Evolutionary conservation across 2,888 invertebrate genomes (phyloP).

Genomic region (Stratiomys singularior): DNA sequence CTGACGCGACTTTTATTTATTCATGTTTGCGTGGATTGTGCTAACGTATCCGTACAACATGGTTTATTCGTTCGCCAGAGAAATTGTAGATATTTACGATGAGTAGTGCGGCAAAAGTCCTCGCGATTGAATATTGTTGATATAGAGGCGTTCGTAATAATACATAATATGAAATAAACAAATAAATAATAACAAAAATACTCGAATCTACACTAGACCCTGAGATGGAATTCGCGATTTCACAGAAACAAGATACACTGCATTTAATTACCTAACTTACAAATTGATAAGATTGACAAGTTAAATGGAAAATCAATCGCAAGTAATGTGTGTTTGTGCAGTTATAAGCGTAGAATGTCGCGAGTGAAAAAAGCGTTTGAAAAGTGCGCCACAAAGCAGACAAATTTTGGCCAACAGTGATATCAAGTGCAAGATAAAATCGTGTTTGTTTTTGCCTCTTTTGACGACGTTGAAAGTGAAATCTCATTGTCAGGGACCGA

Average conservation of each 20-base stretch:
- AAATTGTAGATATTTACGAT: background rate
- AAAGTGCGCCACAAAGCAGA: conserved; percentile 2
- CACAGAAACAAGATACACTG: background rate
- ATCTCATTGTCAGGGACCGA: background rate
- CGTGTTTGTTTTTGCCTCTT: background rate
- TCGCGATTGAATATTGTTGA: background rate
- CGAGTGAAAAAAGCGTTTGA: background rate
- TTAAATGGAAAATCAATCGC: conserved; percentile 1
- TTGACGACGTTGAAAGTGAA: background rate
- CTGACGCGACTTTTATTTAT: background rate
- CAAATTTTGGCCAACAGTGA: background rate
- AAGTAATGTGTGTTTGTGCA: background rate
- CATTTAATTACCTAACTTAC: background rate
- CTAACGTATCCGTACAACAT: background rate
- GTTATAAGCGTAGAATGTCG: background rate
- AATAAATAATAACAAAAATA: no score
- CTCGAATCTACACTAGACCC: no score
- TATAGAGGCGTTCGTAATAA: no score
- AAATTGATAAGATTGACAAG: conserved; percentile 10
- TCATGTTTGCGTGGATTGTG: background rate
- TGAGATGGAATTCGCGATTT: no score
- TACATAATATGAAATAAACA: no score
- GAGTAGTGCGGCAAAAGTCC: background rate
- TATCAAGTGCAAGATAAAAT: background rate
- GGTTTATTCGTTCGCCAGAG: background rate